Conservation (phyloP, 2,888 invertebrate species). For the Drosophila kambysellisi region DNA sequence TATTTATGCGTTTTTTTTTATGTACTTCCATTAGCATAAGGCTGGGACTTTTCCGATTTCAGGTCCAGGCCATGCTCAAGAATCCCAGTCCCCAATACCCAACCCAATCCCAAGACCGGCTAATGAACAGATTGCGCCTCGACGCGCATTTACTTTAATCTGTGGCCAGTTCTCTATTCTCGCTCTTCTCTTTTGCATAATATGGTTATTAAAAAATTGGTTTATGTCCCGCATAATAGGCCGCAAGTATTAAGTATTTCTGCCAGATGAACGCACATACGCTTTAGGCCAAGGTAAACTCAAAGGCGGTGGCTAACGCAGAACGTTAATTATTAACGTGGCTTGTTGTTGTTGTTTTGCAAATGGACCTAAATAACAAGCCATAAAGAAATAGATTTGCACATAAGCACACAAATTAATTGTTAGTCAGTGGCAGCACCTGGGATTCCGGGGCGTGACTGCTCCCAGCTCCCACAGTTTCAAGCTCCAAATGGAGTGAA, state of each 20-base stretch:
- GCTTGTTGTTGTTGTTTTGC: constrained; percentile 4
- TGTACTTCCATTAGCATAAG: constrained; percentile 76
- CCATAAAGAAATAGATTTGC: constrained; percentile 29
- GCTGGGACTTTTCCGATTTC: constrained; percentile 40
- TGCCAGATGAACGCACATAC: constrained; percentile 4
- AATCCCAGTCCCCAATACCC: neutral
- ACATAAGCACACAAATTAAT: constrained; percentile 31
- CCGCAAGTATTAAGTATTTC: constrained; percentile 55
- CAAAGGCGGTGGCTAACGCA: constrained; percentile 25
- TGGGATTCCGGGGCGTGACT: constrained; percentile 11
- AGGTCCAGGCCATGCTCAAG: constrained; percentile 20
- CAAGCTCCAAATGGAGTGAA: neutral
- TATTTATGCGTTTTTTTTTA: constrained; percentile 78
- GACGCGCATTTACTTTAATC: constrained; percentile 31
- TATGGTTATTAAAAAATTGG: constrained; percentile 78
- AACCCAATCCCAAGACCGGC: constrained; percentile 11
- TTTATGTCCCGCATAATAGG: constrained; percentile 71
- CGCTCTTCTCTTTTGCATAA: constrained; percentile 63
- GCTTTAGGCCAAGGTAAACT: constrained; percentile 13
- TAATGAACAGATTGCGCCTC: constrained; percentile 60
- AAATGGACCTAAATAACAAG: constrained; percentile 34
- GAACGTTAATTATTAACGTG: constrained; percentile 50
- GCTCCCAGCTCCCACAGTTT: neutral
- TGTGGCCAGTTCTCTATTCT: constrained; percentile 20
- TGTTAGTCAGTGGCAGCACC: constrained; percentile 1